Conservation (phyloP, 2,113 vertebrate species). For the Taurulus bubalis region DNA sequence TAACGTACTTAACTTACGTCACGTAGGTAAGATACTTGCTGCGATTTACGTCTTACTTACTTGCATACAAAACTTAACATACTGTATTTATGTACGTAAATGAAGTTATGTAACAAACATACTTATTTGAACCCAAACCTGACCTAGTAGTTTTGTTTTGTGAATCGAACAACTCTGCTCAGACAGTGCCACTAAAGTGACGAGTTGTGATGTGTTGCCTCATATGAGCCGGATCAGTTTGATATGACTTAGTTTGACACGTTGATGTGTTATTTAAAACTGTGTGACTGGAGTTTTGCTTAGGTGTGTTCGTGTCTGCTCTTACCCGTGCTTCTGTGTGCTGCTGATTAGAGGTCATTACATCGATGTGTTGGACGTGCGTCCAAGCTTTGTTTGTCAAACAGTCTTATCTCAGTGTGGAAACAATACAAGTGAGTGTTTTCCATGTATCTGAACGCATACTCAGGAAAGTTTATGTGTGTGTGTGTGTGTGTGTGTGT, state of each 20-base stretch:
- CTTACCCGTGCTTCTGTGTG: background rate
- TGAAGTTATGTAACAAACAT: too few relatives aligned
- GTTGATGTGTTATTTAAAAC: background rate
- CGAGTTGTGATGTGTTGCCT: background rate
- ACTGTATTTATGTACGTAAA: too few relatives aligned
- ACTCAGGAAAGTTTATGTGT: background rate
- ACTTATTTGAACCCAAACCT: too few relatives aligned
- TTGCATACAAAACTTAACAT: too few relatives aligned
- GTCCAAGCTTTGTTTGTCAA: background rate
- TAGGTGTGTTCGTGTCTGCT: background rate
- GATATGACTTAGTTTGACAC: background rate
- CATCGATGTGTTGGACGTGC: background rate
- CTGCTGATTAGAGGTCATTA: conserved; percentile 21
- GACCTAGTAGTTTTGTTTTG: too few relatives aligned
- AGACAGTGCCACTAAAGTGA: too few relatives aligned
- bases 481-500: conserved; percentile 5
- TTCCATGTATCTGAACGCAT: background rate
- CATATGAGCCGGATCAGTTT: background rate
- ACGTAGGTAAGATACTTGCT: too few relatives aligned
- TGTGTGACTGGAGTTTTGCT: background rate
- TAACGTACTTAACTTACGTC: too few relatives aligned
- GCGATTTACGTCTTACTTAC: too few relatives aligned
- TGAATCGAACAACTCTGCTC: too few relatives aligned
- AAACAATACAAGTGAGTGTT: background rate
- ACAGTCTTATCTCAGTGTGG: conserved; percentile 25